A percentile compares a stretch with the other conserved stretches of the same genome.
Evolutionary conservation across 2,888 invertebrate genomes (phyloP).

Genomic region (Amphimallon solstitiale): DNA sequence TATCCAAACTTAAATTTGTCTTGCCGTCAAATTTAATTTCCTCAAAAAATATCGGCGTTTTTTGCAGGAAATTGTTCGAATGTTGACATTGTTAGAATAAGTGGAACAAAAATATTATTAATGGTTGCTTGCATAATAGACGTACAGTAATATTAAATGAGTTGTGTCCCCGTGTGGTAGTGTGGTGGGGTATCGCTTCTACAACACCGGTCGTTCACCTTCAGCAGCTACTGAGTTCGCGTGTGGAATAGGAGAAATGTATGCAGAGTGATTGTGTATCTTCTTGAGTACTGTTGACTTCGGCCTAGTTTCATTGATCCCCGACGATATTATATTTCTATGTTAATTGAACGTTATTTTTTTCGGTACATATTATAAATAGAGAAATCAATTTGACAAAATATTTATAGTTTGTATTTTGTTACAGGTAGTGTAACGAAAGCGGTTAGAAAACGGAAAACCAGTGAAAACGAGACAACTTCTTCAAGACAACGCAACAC

Average conservation of each 20-base stretch:
- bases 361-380: neutral
- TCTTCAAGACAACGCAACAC: constrained; percentile 48
- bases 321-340: constrained; percentile 37
- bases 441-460: constrained; percentile 56
- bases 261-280: constrained; percentile 47
- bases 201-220: constrained; percentile 48
- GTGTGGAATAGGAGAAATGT: constrained; percentile 50
- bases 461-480: constrained; percentile 56
- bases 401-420: constrained; percentile 35
- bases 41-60: neutral
- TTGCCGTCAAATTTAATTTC: too few relatives aligned
- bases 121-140: constrained; percentile 47
- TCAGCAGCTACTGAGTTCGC: constrained; percentile 44
- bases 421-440: constrained; percentile 51
- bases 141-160: constrained; percentile 44
- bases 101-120: constrained; percentile 37
- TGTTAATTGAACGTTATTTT: constrained; percentile 19
- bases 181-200: constrained; percentile 38
- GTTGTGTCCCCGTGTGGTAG: constrained; percentile 24
- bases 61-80: constrained; percentile 23
- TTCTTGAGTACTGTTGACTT: constrained; percentile 51
- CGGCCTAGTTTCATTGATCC: constrained; percentile 49
- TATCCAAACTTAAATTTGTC: too few relatives aligned
- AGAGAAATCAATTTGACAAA: neutral
- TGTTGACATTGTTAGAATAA: constrained; percentile 37